Conservation (phyloP, 2,888 invertebrate genomes). For the Phania funesta region DNA sequence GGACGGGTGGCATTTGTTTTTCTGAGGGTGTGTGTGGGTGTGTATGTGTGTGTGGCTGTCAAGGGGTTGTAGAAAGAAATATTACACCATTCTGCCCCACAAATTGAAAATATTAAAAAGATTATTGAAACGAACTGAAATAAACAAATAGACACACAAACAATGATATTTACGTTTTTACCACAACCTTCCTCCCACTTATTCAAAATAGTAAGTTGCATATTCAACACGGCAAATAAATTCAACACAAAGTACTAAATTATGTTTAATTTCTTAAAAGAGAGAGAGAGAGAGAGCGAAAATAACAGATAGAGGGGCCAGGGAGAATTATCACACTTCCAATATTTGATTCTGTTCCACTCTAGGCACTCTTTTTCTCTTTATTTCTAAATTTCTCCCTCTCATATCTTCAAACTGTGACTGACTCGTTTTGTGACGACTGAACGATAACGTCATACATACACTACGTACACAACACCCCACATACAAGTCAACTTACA, state of each 20-base stretch:
- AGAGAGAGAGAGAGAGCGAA: not conserved
- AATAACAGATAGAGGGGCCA: not conserved
- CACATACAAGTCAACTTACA: not conserved
- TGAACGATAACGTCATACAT: slow-evolving; percentile 66
- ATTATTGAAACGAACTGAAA: slow-evolving; percentile 33
- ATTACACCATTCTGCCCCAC: slow-evolving; percentile 11
- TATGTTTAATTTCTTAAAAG: not conserved
- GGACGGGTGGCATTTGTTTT: not conserved
- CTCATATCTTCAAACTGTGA: not conserved
- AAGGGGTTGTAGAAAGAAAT: slow-evolving; percentile 1
- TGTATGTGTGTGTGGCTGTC: not conserved
- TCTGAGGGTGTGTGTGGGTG: not conserved
- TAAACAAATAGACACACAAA: slow-evolving; percentile 19
- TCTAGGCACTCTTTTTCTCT: not conserved
- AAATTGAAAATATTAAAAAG: slow-evolving; percentile 48
- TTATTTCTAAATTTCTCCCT: not conserved
- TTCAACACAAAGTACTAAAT: slow-evolving; percentile 19
- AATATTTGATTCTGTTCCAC: slow-evolving; percentile 6
- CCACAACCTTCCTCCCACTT: not conserved
- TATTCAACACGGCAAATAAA: slow-evolving; percentile 20
- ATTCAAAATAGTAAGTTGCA: not conserved
- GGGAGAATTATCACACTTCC: slow-evolving; percentile 34
- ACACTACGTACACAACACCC: not conserved
- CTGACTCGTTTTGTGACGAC: slow-evolving; percentile 51
- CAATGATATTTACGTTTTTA: slow-evolving; percentile 23